phyloP scores from a whole-genome alignment of 2,797 vertebrate species.

The Anas bahamensis region DNA sequence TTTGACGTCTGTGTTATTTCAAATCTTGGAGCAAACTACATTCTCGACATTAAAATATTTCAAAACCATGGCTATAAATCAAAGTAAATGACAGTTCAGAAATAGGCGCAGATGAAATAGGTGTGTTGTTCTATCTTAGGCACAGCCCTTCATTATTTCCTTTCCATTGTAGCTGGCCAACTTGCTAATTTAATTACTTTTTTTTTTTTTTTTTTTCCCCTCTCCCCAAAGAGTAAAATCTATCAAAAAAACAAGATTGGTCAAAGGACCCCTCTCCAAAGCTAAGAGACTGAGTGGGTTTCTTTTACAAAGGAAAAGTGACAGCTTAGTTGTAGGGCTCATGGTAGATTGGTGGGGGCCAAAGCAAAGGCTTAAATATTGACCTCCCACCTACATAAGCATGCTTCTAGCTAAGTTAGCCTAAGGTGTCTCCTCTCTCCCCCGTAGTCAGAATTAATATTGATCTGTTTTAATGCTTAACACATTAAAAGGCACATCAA shows the following conservation, averaged over 20 bases:
- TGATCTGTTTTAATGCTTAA: neutral
- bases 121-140: conserved; percentile 41
- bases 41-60: conserved; percentile 31
- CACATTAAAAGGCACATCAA: neutral
- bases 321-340: neutral
- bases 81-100: conserved; percentile 52
- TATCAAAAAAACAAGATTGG: neutral
- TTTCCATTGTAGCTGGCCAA: conserved; percentile 41
- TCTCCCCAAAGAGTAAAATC: conserved; percentile 14
- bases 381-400: neutral
- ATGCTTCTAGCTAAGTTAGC: neutral
- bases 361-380: neutral
- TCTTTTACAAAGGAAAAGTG: neutral
- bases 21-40: conserved; percentile 6
- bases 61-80: conserved; percentile 56
- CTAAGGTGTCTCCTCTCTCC: rapidly evolving
- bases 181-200: conserved; percentile 42
- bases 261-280: conserved; percentile 18
- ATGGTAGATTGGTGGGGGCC: neutral
- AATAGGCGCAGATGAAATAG: conserved; percentile 49
- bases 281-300: neutral
- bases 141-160: conserved; percentile 33
- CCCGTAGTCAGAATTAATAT: neutral
- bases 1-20: conserved; percentile 21
- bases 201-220: conserved; percentile 22